These are phyloP conservation scores for Epinotia nisella DNA, from an alignment of 2,888 invertebrate species.

Conservation along the genomic window DNA sequence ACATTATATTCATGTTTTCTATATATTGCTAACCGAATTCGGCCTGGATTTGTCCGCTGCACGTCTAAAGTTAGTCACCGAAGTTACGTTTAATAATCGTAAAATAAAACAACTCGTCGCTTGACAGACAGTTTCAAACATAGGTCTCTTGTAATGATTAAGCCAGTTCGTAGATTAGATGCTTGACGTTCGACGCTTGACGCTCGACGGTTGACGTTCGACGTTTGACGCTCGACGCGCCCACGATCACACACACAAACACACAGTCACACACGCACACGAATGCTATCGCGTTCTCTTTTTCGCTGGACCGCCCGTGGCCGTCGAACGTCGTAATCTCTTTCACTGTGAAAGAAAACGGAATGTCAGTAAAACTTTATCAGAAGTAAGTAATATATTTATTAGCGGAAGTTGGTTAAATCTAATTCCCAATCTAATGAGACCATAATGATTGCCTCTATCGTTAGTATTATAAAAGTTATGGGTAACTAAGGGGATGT, in stretches of 20 bases:
- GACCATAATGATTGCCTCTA: background rate
- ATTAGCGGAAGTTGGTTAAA: background rate
- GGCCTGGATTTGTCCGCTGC: constrained; percentile 22
- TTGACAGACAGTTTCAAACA: constrained; percentile 51
- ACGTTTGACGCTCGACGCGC: constrained; percentile 27
- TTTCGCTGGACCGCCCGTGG: constrained; percentile 69
- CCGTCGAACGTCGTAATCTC: constrained; percentile 77
- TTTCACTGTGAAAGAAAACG: constrained; percentile 71
- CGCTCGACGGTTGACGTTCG: constrained; percentile 38
- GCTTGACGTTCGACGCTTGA: constrained; percentile 45
- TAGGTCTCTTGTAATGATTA: constrained; percentile 58
- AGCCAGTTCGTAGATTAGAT: constrained; percentile 52
- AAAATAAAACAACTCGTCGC: constrained; percentile 35
- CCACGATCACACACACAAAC: constrained; percentile 44
- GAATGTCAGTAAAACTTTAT: constrained; percentile 22
- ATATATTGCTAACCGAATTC: constrained; percentile 1
- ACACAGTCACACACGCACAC: constrained; percentile 52
- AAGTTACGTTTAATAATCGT: constrained; percentile 47
- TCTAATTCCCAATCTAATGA: background rate
- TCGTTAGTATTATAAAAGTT: background rate
- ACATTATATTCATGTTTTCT: background rate
- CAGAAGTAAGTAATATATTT: background rate
- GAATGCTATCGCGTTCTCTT: constrained; percentile 73
- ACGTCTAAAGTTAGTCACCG: constrained; percentile 61
- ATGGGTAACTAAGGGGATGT: background rate